A percentile compares a stretch with the other conserved stretches of the same genome.
Conservation (phyloP, 2,113 vertebrate species). For the Oreochromis spilurus region DNA sequence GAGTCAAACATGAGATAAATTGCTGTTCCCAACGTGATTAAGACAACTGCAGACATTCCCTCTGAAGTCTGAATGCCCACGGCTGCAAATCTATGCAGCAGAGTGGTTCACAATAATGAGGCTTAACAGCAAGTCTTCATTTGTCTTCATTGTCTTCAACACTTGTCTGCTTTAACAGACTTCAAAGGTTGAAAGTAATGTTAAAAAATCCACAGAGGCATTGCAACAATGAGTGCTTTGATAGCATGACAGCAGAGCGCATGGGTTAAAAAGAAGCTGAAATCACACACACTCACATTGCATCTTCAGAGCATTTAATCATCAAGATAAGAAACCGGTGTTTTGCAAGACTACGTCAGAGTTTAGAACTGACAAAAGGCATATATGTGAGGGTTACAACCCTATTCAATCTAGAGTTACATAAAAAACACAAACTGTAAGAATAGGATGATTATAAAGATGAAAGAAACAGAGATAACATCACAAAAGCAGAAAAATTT, state of each 20-base stretch:
- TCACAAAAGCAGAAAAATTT: background rate
- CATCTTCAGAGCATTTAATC: background rate
- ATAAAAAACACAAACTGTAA: background rate
- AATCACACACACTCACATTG: background rate
- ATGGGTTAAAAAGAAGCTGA: background rate
- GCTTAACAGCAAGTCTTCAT: background rate
- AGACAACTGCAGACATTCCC: background rate
- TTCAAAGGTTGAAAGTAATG: background rate
- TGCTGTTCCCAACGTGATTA: background rate
- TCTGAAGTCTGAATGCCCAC: background rate
- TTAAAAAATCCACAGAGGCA: background rate
- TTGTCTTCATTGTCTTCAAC: slow-evolving; percentile 28
- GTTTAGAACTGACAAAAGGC: background rate
- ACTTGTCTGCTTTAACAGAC: background rate
- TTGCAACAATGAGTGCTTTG: background rate
- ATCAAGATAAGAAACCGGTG: background rate
- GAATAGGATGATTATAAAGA: background rate
- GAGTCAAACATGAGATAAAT: background rate
- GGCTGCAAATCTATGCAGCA: background rate
- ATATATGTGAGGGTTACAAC: background rate
- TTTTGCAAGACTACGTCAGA: background rate
- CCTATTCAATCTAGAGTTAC: background rate
- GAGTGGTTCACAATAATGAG: slow-evolving; percentile 29
- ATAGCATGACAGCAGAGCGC: background rate
- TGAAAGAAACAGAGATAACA: background rate